Evolutionary conservation across 2,113 vertebrate genomes (phyloP).

Genomic region (Acrocephalus arundinaceus): DNA sequence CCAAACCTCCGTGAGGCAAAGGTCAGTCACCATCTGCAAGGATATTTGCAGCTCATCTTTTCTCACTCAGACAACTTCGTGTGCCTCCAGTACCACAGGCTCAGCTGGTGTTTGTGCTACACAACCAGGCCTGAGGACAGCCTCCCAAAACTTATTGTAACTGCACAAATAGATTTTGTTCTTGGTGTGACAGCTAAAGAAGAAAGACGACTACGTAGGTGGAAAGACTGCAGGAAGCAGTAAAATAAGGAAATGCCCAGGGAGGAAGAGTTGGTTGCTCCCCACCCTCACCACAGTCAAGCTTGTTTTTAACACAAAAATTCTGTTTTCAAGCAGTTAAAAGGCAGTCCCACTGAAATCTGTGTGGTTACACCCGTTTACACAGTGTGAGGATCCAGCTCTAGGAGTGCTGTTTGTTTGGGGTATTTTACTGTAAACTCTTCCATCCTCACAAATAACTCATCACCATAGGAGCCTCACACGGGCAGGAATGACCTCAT

Average conservation of each 20-base stretch:
- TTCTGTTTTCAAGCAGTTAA: not conserved
- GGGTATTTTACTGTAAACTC: not conserved
- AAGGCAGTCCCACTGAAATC: not conserved
- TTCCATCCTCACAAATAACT: not conserved
- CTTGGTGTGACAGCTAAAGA: not conserved
- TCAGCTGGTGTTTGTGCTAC: not conserved
- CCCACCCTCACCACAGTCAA: not conserved
- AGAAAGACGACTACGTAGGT: rapidly evolving
- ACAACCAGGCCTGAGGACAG: not conserved
- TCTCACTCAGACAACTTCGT: not conserved
- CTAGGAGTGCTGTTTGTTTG: not conserved
- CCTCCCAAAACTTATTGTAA: not conserved
- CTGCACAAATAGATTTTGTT: not conserved
- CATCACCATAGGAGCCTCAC: not conserved
- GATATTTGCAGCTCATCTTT: not conserved
- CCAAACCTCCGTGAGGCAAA: not conserved
- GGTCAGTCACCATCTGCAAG: not conserved
- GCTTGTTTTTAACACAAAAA: not conserved
- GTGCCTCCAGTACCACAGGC: not conserved
- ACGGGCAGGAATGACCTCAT: not conserved
- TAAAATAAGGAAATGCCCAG: not conserved
- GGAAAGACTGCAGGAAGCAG: not conserved
- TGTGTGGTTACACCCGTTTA: not conserved
- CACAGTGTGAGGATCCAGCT: not conserved
- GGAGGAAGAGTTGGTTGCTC: not conserved